A percentile compares a stretch with the other conserved stretches of the same genome.
phyloP scores from a whole-genome alignment of 30 jellyfish, hydroid and myxozoan genomes.

The Mastigias papua region DNA sequence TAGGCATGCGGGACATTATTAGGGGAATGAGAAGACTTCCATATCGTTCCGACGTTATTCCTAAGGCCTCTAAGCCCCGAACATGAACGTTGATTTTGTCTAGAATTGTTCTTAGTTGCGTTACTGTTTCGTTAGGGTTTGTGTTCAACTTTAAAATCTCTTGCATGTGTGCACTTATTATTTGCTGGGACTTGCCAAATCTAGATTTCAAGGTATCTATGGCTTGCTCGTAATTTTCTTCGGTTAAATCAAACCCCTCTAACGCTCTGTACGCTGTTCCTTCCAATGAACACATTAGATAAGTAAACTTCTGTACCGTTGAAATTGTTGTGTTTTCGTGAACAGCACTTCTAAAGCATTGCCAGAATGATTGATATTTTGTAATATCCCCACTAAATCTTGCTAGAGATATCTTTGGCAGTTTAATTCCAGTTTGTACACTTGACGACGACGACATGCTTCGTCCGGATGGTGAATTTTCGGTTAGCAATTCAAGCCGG shows the following conservation, averaged over 20 bases:
- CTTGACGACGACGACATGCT: no score
- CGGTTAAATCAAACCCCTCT: conserved; percentile 26
- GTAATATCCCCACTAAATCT: conserved; percentile 35
- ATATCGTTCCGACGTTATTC: conserved; percentile 38
- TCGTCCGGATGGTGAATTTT: no score
- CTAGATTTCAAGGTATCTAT: conserved; percentile 10
- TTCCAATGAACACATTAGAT: conserved; percentile 42
- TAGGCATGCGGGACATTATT: conserved; percentile 42
- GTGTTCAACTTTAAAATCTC: conserved; percentile 18
- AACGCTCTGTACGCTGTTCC: conserved; percentile 44
- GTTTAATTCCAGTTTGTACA: no score
- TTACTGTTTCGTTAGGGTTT: conserved; percentile 20
- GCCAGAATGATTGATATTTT: conserved; percentile 37
- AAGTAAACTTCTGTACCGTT: conserved; percentile 17
- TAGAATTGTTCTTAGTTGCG: conserved; percentile 18
- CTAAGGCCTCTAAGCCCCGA: conserved; percentile 17
- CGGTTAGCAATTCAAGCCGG: no score
- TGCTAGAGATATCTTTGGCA: no score
- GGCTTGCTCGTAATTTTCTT: conserved; percentile 38
- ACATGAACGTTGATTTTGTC: conserved; percentile 42
- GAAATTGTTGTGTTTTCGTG: conserved; percentile 11
- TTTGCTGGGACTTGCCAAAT: no score
- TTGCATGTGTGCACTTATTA: conserved; percentile 39
- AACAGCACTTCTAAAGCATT: conserved; percentile 8
- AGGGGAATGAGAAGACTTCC: conserved; percentile 13